Conservation (phyloP, 2,797 vertebrate species). For the Thalassophryne amazonica region DNA sequence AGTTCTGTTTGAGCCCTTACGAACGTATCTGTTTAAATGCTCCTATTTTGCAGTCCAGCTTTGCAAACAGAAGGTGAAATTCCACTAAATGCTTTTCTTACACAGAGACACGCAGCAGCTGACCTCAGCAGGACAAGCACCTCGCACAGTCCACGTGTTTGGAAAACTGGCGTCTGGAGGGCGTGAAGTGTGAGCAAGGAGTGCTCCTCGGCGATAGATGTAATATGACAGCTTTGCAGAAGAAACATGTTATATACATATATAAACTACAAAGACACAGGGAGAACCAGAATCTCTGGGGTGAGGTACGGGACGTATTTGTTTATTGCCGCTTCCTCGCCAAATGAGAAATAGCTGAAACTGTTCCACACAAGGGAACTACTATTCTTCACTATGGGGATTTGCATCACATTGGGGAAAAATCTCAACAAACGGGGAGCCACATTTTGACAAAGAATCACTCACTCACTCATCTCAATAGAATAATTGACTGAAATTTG, state of each 20-base stretch:
- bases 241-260: constrained; percentile 68
- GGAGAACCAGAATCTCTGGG: constrained; percentile 35
- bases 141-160: constrained; percentile 15
- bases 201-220: constrained; percentile 46
- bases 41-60: too few relatives aligned
- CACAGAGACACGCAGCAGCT: constrained; percentile 24
- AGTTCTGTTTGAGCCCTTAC: too few relatives aligned
- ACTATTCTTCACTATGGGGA: constrained; percentile 5
- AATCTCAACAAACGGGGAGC: too few relatives aligned
- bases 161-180: constrained; percentile 32
- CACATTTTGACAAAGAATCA: too few relatives aligned
- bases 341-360: constrained; percentile 15
- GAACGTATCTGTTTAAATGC: too few relatives aligned
- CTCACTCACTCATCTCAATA: too few relatives aligned
- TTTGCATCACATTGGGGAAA: too few relatives aligned
- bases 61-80: too few relatives aligned
- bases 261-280: constrained; percentile 56
- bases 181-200: constrained; percentile 58
- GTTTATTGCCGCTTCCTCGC: neutral
- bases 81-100: too few relatives aligned
- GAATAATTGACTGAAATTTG: too few relatives aligned
- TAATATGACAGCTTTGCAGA: constrained; percentile 63
- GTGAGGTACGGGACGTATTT: constrained; percentile 10
- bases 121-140: constrained; percentile 55
- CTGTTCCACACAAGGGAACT: constrained; percentile 4